Percentiles rank a stretch among this genome's conserved stretches.
These are phyloP conservation scores for Drosophila neonasuta DNA, from an alignment of 2,888 invertebrate species.

Conservation along the genomic window DNA sequence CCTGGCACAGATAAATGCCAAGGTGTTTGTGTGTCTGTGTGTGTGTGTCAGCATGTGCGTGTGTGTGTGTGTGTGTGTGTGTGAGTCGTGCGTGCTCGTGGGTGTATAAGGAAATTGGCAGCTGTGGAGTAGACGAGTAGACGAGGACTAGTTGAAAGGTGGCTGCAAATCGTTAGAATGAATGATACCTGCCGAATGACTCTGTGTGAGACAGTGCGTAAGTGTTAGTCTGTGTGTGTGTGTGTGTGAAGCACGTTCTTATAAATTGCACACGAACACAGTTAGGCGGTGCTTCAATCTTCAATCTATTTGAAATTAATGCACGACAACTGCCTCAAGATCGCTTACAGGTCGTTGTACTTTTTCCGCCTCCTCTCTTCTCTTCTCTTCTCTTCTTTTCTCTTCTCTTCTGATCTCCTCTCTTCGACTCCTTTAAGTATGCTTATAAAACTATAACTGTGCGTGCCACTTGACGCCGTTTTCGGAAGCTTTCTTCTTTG, in stretches of 20 bases:
- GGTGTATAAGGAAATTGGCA: slow-evolving; percentile 34
- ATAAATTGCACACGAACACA: slow-evolving; percentile 70
- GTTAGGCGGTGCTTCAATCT: slow-evolving; percentile 63
- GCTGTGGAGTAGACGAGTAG: slow-evolving; percentile 2
- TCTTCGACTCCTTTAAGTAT: slow-evolving; percentile 26
- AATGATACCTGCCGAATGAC: slow-evolving; percentile 49
- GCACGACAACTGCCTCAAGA: slow-evolving; percentile 52
- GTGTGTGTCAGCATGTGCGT: background rate
- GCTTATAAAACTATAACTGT: slow-evolving; percentile 49
- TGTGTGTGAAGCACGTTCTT: slow-evolving; percentile 55
- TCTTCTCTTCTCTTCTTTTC: too few relatives aligned
- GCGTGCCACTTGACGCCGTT: slow-evolving; percentile 20
- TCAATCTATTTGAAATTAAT: slow-evolving; percentile 68
- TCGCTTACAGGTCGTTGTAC: slow-evolving; percentile 49
- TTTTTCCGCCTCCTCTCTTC: background rate
- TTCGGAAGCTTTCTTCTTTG: background rate
- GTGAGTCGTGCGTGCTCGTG: slow-evolving; percentile 16
- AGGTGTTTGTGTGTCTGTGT: slow-evolving; percentile 19
- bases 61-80: slow-evolving; percentile 10
- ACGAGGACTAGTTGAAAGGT: slow-evolving; percentile 43
- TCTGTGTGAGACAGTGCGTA: slow-evolving; percentile 3
- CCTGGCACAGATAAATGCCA: slow-evolving; percentile 65
- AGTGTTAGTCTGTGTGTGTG: slow-evolving; percentile 26
- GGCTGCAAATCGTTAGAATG: slow-evolving; percentile 47
- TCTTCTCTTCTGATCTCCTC: background rate